These are phyloP conservation scores for Chymomyza costata DNA, from an alignment of 1,140 invertebrate genomes.

Conservation along the genomic window DNA sequence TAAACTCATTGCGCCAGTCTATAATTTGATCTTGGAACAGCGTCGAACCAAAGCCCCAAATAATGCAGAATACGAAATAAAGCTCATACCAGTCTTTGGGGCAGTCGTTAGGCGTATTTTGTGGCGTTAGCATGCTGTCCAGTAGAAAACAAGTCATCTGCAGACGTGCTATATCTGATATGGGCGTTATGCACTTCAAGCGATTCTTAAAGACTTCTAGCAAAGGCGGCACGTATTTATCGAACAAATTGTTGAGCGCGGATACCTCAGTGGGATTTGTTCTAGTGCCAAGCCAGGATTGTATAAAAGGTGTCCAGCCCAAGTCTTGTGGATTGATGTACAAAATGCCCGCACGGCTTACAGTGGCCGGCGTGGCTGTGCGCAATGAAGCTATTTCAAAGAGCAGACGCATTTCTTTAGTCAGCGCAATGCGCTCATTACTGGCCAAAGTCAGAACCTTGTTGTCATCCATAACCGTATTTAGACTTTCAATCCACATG, in stretches of 20 bases:
- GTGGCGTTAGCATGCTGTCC: constrained; percentile 87
- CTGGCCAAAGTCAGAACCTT: constrained; percentile 93
- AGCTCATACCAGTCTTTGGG: constrained; percentile 95
- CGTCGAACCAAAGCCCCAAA: constrained; percentile 95
- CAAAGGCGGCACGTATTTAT: constrained; percentile 92
- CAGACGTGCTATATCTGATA: constrained; percentile 92
- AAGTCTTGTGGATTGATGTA: constrained; percentile 89
- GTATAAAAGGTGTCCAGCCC: constrained; percentile 89
- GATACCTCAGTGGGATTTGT: constrained; percentile 82
- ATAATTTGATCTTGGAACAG: constrained; percentile 91
- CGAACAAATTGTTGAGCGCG: constrained; percentile 91
- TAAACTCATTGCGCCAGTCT: constrained; percentile 94
- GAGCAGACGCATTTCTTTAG: constrained; percentile 90
- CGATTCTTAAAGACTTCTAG: constrained; percentile 85
- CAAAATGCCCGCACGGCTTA: constrained; percentile 91
- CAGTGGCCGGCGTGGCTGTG: constrained; percentile 95
- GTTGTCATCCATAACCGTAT: constrained; percentile 91
- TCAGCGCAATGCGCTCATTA: constrained; percentile 95
- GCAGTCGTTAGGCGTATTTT: constrained; percentile 88
- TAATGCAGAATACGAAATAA: constrained; percentile 92
- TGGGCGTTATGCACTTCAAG: constrained; percentile 93
- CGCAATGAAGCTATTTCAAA: constrained; percentile 94
- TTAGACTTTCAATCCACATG: constrained; percentile 97
- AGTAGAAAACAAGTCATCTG: constrained; percentile 92
- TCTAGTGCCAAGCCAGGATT: constrained; percentile 93